phyloP scores from a whole-genome alignment of 53 echinoderm and acorn worm genomes.

The Luidia sarsii region DNA sequence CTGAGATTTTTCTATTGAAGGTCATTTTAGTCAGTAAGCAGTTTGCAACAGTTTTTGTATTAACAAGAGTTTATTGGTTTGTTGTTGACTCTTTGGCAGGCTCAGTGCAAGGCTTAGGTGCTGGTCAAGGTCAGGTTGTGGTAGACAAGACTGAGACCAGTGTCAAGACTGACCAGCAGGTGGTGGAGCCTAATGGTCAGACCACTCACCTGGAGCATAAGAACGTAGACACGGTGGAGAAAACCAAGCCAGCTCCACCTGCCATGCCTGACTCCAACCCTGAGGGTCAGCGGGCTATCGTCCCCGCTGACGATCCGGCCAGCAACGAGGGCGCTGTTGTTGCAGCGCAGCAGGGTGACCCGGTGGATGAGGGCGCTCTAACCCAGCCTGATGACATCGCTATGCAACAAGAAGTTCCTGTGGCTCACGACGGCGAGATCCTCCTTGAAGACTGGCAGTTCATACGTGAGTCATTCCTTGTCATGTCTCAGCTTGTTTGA shows the following conservation, averaged over 20 bases:
- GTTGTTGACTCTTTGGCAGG: background rate
- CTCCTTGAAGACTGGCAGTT: constrained; percentile 94
- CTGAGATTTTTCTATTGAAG: no score
- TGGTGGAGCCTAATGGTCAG: constrained; percentile 37
- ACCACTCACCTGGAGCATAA: constrained; percentile 49
- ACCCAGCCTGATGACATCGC: background rate
- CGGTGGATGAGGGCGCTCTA: background rate
- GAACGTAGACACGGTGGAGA: constrained; percentile 49
- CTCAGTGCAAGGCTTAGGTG: background rate
- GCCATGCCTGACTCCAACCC: background rate
- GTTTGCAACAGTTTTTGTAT: no score
- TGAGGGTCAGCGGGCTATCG: background rate
- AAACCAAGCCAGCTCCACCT: constrained; percentile 24
- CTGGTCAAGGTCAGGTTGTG: constrained; percentile 35
- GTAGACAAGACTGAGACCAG: constrained; percentile 53
- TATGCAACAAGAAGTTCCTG: constrained; percentile 12
- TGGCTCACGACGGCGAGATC: constrained; percentile 67
- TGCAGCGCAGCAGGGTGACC: background rate
- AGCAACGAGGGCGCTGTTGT: no score
- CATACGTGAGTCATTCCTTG: constrained; percentile 70
- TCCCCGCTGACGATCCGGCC: no score
- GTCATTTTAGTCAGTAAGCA: no score
- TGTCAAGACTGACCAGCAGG: constrained; percentile 38
- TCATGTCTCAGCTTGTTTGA: background rate
- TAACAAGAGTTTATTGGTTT: background rate